Base-by-base conservation (phyloP, 1,140 invertebrate species). In the Philopotamus ludificatus region DNA sequence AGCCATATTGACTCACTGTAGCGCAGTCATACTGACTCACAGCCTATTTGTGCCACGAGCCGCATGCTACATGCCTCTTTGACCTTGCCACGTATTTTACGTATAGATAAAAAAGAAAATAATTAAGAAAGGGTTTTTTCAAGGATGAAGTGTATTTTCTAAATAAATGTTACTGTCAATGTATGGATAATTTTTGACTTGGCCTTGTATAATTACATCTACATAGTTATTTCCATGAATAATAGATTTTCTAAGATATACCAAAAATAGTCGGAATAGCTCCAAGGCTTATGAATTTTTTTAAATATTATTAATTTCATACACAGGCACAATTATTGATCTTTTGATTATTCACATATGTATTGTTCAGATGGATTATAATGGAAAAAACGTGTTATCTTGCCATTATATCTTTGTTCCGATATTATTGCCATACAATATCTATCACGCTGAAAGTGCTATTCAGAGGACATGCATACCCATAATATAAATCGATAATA, bases 341-440 rank as follows among this genome's bases (percentile, higher is more conserved):
- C n/a, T n/a, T n/a, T 12, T 34, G 12, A 20, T 12, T 22, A 18
- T 20, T 20, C 15, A 12, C 3, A 51, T 51, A 51, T 25, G n/a
- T 20, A 20, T 21, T 25, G 20, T 18, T 51, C 18, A 51, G n/a
- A 20, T 51, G 49, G 16, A 21, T 49, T 15, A 22, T 4, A 18
- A 20, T 20, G n/a, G n/a, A 51, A 51, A 51, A 51, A 51, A 4
- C n/a, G 3, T 20, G 21, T 51, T 51, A 51, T 51, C 49, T 51
- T 3, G n/a, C 12, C 7, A 20, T 51, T 22, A n/a, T 22, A 51
- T 51, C 49, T 51, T 22, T 22, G 16, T 21, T 49, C 49, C 4
- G 12, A 25, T 25, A 21, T 51, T 18, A 25, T 51, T 51, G 49
- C 49, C n/a, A 3, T 15, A 15, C 7, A 15, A 15, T 8, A 4